A percentile compares a stretch with the other conserved stretches of the same genome.
phyloP scores from a whole-genome alignment of 2,888 invertebrate species.

The Perdita meconis region DNA sequence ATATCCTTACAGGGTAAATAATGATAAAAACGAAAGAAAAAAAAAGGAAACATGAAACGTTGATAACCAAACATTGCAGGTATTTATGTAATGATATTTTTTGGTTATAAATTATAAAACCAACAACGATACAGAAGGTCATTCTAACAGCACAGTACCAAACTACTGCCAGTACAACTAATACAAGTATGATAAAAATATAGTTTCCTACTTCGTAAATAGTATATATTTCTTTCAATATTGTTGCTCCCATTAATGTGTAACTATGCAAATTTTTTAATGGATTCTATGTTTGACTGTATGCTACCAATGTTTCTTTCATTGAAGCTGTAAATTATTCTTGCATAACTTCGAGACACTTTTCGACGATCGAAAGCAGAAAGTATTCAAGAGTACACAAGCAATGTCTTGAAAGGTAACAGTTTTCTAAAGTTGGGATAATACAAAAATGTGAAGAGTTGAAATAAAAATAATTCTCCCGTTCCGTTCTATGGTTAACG shows the following conservation, averaged over 20 bases:
- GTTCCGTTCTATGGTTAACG: too few species aligned
- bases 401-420: too few species aligned
- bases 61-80: slow-evolving; percentile 66
- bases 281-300: slow-evolving; percentile 10
- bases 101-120: slow-evolving; percentile 70
- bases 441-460: too few species aligned
- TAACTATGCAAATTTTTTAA: slow-evolving; percentile 31
- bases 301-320: slow-evolving; percentile 13
- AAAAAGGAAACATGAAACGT: slow-evolving; percentile 60
- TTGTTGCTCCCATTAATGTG: slow-evolving; percentile 59
- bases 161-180: slow-evolving; percentile 59
- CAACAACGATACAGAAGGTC: slow-evolving; percentile 63
- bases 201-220: slow-evolving; percentile 37
- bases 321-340: slow-evolving; percentile 30
- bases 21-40: too few species aligned
- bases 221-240: slow-evolving; percentile 43
- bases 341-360: too few species aligned
- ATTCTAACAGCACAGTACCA: slow-evolving; percentile 56
- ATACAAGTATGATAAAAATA: slow-evolving; percentile 58
- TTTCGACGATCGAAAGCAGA: too few species aligned
- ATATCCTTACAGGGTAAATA: slow-evolving; percentile 53
- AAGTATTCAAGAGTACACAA: too few species aligned
- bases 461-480: too few species aligned
- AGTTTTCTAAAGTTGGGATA: too few species aligned
- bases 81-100: slow-evolving; percentile 67